Percentiles rank a stretch among this genome's conserved stretches.
These are phyloP conservation scores for Heptranchias perlo DNA, from an alignment of 2,113 vertebrate genomes.

Conservation along the genomic window DNA sequence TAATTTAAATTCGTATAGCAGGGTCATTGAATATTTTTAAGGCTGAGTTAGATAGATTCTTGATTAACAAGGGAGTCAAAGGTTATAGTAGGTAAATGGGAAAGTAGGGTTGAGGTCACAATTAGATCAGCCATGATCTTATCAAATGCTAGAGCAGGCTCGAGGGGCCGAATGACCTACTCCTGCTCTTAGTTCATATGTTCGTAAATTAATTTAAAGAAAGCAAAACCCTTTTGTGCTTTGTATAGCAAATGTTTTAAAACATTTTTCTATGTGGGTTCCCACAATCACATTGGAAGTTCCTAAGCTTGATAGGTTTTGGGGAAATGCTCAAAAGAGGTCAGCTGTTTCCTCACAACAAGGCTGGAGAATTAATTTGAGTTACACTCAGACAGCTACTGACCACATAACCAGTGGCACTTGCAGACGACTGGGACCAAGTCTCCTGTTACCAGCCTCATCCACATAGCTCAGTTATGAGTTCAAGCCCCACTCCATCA, in stretches of 20 bases:
- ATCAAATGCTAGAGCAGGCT: no score
- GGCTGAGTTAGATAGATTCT: no score
- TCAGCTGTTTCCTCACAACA: not conserved
- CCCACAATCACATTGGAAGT: not conserved
- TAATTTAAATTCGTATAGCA: no score
- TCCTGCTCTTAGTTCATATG: no score
- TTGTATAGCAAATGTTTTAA: not conserved
- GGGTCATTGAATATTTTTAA: no score
- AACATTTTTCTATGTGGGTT: no score
- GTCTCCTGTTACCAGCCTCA: not conserved
- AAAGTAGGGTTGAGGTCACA: no score
- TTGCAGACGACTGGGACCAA: not conserved
- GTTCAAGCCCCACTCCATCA: not conserved
- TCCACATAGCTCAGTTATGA: not conserved
- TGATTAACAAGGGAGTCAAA: no score
- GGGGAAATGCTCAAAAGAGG: not conserved
- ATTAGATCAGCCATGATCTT: no score
- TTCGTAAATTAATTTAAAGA: no score
- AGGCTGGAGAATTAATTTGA: not conserved
- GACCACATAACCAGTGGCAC: not conserved
- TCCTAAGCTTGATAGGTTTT: not conserved
- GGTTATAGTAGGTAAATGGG: no score
- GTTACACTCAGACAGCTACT: not conserved
- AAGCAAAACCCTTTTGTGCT: not conserved
- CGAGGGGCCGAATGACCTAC: no score